Base-by-base conservation (phyloP, 2,797 vertebrate genomes). In the Syngnathus acus region DNA sequence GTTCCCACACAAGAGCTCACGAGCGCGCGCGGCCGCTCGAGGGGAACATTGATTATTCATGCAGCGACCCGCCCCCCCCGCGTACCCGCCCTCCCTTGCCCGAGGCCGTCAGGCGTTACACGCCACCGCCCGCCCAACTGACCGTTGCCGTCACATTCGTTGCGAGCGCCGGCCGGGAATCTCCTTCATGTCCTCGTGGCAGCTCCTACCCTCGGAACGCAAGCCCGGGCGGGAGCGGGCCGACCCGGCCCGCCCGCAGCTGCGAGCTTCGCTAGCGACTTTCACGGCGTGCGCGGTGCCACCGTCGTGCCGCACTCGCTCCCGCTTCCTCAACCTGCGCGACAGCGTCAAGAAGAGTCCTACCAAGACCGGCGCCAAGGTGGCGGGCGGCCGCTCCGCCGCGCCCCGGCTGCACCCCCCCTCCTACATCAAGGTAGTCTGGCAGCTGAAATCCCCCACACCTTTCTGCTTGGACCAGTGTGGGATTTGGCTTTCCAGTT, bases 331-430 rank as follows among this genome's bases (percentile, higher is more conserved):
- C 43, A 94, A 93, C 82, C 89, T 95, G 32, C 85, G 92, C 0
- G 94, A 95, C 84, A 95, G 94, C 37, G 93, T 96, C 0, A 95
- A 91, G 89, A 95, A 92, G 73, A 94, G 93, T 64, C 94, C 94
- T 1, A 92, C 94, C 32, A 94, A 93, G 87, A 95, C 93, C 75
- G 93, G 87, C 0, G 91, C 88, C 0, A 96, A 94, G 77, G 91
- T 89, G 19, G 54, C 11, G 13, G 9, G 50, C 50, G 50, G 77
- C 70, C 69, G 88, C 74, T 86, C 85, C 9, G 86, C 88, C 19
- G 78, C 87, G 1, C 84, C 87, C 0, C 91, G 92, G 86, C 85
- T 85, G 0, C 32, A 32, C 3, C 87, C 86, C 0, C 83, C 85
- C 67, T 72, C 84, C 11, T 84, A 89, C 78, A 82, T 23, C 5